These are phyloP conservation scores for Drosophila navojoa DNA, from an alignment of 1,140 invertebrate species.

Conservation along the genomic window DNA sequence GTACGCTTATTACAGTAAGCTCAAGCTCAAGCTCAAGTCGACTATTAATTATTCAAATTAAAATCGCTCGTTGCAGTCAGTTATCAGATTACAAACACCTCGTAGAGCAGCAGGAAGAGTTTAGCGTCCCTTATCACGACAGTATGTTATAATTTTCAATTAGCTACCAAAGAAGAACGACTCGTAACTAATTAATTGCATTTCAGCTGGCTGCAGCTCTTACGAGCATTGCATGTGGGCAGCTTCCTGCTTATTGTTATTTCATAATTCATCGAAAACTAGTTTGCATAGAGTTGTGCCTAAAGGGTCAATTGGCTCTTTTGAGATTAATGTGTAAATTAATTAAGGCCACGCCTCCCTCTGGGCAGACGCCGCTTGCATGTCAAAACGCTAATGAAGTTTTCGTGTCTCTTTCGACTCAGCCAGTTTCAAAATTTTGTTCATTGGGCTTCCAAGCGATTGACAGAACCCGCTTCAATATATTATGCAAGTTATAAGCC, in stretches of 20 bases:
- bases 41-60: conserved; percentile 23
- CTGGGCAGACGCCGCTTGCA: conserved; percentile 15
- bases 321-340: conserved; percentile 50
- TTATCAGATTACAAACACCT: conserved; percentile 23
- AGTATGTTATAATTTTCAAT: conserved; percentile 14
- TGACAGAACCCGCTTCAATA: conserved; percentile 66
- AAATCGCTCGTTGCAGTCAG: conserved; percentile 6
- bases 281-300: conserved; percentile 53
- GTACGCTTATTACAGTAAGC: too few relatives aligned
- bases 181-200: conserved; percentile 36
- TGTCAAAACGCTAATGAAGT: conserved; percentile 59
- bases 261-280: conserved; percentile 68
- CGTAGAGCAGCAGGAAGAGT: not conserved
- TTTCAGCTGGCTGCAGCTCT: conserved; percentile 12
- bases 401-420: conserved; percentile 56
- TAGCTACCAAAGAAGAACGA: conserved; percentile 40
- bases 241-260: conserved; percentile 71
- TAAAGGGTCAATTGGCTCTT: conserved; percentile 44
- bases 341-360: conserved; percentile 49
- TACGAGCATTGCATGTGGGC: conserved; percentile 22
- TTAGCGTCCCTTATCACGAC: not conserved
- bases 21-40: not conserved
- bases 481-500: conserved; percentile 57
- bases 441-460: conserved; percentile 32
- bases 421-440: conserved; percentile 39